phyloP scores from a whole-genome alignment of 2,797 vertebrate species.

The Manis pentadactyla region DNA sequence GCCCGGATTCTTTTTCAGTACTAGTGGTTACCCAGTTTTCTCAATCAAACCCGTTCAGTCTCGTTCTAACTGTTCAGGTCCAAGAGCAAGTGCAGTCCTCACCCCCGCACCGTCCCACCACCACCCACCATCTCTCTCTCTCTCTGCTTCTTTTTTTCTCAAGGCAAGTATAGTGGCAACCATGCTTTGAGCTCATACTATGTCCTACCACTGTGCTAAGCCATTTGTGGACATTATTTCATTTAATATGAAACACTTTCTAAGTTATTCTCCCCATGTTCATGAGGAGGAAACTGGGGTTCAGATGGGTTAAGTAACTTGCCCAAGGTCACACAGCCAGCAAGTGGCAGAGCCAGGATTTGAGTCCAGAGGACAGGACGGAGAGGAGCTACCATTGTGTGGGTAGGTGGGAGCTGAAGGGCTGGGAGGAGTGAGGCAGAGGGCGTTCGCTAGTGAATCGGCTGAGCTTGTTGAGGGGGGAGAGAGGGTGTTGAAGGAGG shows the following conservation, averaged over 20 bases:
- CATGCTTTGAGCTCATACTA: neutral
- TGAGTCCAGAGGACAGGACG: neutral
- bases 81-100: neutral
- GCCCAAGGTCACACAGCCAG: neutral
- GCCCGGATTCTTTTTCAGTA: neutral
- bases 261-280: neutral
- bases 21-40: neutral
- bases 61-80: neutral
- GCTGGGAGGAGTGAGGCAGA: neutral
- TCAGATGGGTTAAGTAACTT: neutral
- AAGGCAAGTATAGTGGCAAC: neutral
- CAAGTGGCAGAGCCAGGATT: neutral
- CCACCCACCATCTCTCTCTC: no score
- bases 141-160: neutral
- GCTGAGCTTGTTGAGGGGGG: no score
- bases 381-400: neutral
- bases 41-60: neutral
- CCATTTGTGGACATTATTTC: neutral
- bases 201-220: neutral
- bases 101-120: no score
- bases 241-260: neutral
- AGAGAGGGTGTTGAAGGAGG: neutral
- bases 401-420: neutral
- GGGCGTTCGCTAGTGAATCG: neutral
- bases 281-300: neutral